Evolutionary conservation across 2,888 invertebrate species (phyloP), one percentile per base, ranked within the genome.

Genomic region (Parapristionchus giblindavisi): DNA sequence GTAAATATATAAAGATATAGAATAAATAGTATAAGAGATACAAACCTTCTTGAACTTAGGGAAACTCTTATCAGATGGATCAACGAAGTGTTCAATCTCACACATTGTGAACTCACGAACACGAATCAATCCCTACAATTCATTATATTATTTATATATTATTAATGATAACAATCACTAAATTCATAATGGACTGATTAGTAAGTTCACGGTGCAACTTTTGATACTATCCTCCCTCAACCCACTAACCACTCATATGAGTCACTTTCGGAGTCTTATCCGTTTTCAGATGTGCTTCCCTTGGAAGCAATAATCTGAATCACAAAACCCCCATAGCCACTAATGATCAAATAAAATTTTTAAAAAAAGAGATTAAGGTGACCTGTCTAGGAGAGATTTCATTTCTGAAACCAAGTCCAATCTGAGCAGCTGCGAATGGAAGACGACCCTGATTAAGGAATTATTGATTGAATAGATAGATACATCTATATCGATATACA

Each of bases 31-130:
- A 60, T 34, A 40, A 21, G 17, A 8, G 36, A 14, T 52, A 3
- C 27, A 63, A 34, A 97, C 91, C 76, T 91, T 90, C 6, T 91
- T 91, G 90, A 99, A 99, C 89, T 97, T 98, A 0, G 93, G 92
- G 89, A 97, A 96, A 78, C 91, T 91, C 88, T 98, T 97, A 84
- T 93, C 91, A 1, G 87, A 89, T 0, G 96, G 95, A 90, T 99
- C 97, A 89, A 97, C 96, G 89, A 99, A 99, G 90, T 99, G 97
- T 89, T 99, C 99, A 85, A 99, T 99, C 91, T 99, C 99, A 77
- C 85, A 85, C 98, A 99, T 98, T 0, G 97, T 98, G 88, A 99
- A 99, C 89, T 99, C 99, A 86, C 87, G 81, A 24, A 87, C 87
- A 40, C 87, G 82, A 71, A 87, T 87, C n/a, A 87, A 78, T n/a